Evolutionary conservation across 2,797 vertebrate genomes (phyloP), one percentile per base, ranked within the genome.

Genomic region (Diplodus puntazzo): DNA sequence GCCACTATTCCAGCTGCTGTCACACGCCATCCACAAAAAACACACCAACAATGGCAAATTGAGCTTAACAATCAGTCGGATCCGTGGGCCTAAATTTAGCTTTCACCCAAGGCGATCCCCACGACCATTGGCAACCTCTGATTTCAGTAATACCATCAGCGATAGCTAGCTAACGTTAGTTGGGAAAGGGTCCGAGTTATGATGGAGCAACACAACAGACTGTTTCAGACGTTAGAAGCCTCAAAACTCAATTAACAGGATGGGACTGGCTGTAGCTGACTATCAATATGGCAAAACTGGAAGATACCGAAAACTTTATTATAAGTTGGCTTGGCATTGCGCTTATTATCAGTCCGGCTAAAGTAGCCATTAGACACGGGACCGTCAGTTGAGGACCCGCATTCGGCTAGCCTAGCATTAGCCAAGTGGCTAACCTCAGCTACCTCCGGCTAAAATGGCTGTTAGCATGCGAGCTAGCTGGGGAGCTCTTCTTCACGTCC

Each of bases 361-460:
- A 86, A 85, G 86, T 85, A 52, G 73, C 73, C 81, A 77, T 90
- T 91, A 90, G 77, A 79, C 82, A 86, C 84, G 81, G 89, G 84
- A 88, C 84, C 81, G 78, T 89, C 89, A 80, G 81, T 81, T 75
- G 82, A 85, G 88, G 70, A 84, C 61, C 86, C 73, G 85, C 86
- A 88, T 82, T 90, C 81, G 21, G 84, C 70, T 46, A 76, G 43
- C 71, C 42, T 69, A 79, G 80, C 65, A 39, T 81, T 90, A 92
- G 84, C 87, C 45, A 54, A 52, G 3, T 9, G 43, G 89, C 91
- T 92, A 93, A 71, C 73, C n/a, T 52, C 39, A 65, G 82, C 83
- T 91, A 90, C 76, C 91, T 87, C 79, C 86, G 86, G 88, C 89
- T 93, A 91, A 90, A 87, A 92, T 88, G 91, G 87, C 81, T 89